Conservation (phyloP, 2,888 invertebrate genomes). For the Orchesellides sinensis region DNA sequence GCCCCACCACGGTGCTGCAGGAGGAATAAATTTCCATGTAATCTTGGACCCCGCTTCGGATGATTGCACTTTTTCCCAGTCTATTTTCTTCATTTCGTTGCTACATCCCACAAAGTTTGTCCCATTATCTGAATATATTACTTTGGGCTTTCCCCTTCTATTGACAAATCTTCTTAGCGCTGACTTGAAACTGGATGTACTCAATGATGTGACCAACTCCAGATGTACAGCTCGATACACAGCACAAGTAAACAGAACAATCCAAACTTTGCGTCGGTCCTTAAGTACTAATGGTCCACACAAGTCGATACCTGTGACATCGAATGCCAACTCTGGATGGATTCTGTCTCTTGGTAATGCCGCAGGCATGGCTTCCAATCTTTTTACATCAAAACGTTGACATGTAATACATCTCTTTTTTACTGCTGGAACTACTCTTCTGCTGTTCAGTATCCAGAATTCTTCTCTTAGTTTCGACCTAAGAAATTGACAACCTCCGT, state of each 20-base stretch:
- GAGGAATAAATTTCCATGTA: conserved; percentile 11
- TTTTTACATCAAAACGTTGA: neutral
- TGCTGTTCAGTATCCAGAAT: neutral
- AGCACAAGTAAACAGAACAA: neutral
- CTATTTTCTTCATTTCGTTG: conserved; percentile 78
- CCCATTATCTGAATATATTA: conserved; percentile 77
- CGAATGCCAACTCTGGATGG: neutral
- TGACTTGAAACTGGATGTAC: conserved; percentile 75
- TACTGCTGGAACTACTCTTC: neutral
- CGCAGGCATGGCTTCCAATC: neutral
- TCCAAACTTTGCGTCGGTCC: conserved; percentile 69
- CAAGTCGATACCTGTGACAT: conserved; percentile 75
- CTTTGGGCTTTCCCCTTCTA: conserved; percentile 75
- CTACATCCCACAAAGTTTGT: conserved; percentile 76
- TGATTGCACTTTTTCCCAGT: conserved; percentile 76
- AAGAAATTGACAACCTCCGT: neutral
- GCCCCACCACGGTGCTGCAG: conserved; percentile 17
- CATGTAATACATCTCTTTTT: neutral
- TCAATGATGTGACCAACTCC: conserved; percentile 76
- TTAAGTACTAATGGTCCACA: conserved; percentile 76
- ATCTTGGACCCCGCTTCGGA: neutral
- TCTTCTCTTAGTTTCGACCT: neutral
- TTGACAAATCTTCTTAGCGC: conserved; percentile 76
- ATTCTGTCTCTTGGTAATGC: neutral
- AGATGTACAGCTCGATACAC: conserved; percentile 74